Evolutionary conservation across 2,113 vertebrate species (phyloP), one percentile per base, ranked within the genome.

Genomic region (Onychorhynchus coronatus): DNA sequence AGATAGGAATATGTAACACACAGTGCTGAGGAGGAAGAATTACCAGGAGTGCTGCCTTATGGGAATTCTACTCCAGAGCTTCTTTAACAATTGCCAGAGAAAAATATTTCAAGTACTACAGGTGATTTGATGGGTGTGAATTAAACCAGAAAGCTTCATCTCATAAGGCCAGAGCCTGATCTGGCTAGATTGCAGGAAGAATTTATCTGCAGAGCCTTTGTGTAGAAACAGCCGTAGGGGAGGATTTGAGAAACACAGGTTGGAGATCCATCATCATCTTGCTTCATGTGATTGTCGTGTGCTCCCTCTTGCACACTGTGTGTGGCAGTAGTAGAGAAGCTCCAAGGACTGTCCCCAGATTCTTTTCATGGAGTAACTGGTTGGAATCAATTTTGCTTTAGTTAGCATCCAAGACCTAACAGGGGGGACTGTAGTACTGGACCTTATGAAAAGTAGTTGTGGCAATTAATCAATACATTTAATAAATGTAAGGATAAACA

Each of bases 361-460:
- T 49, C 5, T 5, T 37, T 27, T 23, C 0, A 2, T n/a, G 35
- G 62, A 19, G 30, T 22, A 22, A 6, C 0, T 5, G 42, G 16
- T 23, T 28, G 53, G 58, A 39, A 35, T 50, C 44, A 8, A 39
- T 28, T 88, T 52, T 84, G 11, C 37, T 66, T 74, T 31, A 15
- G 20, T 23, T 71, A 44, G 8, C 23, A 65, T 67, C 33, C 33
- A 20, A 44, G 35, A 44, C 30, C 62, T 50, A 4, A 18, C 6
- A 14, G 20, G 23, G 46, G 33, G 37, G 33, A 44, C 24, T 47
- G 31, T 25, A 41, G 11, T 52, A 35, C 0, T 41, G 44, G 23
- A 46, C 25, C 18, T 75, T 11, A 20, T n/a, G 23, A 58, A 27
- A 71, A 85, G 47, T 30, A 62, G 3, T 27, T 46, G 17, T 49